These are phyloP conservation scores for Arremon aurantiirostris DNA, from an alignment of 2,797 vertebrate species.

Conservation along the genomic window DNA sequence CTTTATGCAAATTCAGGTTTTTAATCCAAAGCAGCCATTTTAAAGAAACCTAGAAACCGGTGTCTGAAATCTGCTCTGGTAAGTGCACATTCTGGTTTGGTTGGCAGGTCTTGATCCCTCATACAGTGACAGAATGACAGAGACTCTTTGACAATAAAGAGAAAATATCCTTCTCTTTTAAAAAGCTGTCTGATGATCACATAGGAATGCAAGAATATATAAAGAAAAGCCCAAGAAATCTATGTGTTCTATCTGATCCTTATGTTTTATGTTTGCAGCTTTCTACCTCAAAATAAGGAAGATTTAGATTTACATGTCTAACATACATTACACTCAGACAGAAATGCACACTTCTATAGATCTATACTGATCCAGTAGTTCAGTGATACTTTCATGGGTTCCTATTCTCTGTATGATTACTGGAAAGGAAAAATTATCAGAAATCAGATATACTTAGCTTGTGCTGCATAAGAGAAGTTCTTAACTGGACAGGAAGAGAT, in stretches of 20 bases:
- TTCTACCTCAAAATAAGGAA: neutral
- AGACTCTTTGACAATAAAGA: neutral
- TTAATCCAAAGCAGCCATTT: neutral
- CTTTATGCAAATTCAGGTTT: neutral
- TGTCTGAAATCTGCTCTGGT: neutral
- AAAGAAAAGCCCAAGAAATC: neutral
- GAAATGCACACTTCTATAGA: neutral
- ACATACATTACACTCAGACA: neutral
- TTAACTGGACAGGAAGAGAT: neutral
- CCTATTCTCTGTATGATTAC: neutral
- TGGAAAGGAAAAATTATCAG: neutral
- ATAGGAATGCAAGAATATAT: neutral
- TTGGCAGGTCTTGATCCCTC: neutral
- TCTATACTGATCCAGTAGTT: neutral
- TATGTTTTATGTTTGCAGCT: neutral
- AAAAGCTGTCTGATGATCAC: neutral
- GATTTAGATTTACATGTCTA: neutral
- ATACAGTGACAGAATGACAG: neutral
- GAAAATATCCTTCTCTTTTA: neutral
- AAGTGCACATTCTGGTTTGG: neutral
- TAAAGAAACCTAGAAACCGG: neutral
- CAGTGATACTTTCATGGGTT: neutral
- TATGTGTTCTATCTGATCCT: neutral
- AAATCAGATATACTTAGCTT: neutral
- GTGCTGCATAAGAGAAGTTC: neutral